Percentiles rank a stretch among this genome's conserved stretches.
These are phyloP conservation scores for Chloroceryle amazona DNA, from an alignment of 2,797 vertebrate genomes.

Conservation along the genomic window DNA sequence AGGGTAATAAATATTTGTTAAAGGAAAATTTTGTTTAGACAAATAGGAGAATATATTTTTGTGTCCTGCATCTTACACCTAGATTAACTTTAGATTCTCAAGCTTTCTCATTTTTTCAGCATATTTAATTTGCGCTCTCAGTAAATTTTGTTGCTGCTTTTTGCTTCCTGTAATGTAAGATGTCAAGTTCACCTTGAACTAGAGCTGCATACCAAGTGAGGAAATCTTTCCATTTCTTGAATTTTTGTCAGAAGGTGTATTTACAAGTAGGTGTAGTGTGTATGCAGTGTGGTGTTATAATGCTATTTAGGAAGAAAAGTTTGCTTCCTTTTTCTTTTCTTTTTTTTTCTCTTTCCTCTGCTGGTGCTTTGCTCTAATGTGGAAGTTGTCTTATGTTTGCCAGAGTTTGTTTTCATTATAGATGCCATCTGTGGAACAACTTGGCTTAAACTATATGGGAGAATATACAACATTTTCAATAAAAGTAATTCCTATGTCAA, in stretches of 20 bases:
- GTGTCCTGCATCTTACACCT: neutral
- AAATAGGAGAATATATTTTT: rapidly evolving
- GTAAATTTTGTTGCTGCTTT: conserved; percentile 23
- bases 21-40: neutral
- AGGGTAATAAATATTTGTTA: neutral
- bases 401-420: conserved; percentile 18
- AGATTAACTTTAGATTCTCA: neutral
- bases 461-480: conserved; percentile 25
- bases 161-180: conserved; percentile 7
- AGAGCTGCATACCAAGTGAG: neutral
- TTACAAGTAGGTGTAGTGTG: neutral
- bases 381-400: neutral
- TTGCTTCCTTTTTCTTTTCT: neutral
- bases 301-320: neutral
- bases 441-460: neutral
- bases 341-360: rapidly evolving
- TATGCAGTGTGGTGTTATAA: neutral
- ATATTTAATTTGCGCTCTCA: neutral
- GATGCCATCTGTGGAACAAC: conserved; percentile 9
- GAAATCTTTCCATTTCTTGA: neutral
- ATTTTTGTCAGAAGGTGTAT: neutral
- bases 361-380: neutral
- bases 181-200: conserved; percentile 47
- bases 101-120: neutral
- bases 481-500: conserved; percentile 44